Conservation (phyloP, 2,888 invertebrate genomes). For the Ectemnius cavifrons region DNA sequence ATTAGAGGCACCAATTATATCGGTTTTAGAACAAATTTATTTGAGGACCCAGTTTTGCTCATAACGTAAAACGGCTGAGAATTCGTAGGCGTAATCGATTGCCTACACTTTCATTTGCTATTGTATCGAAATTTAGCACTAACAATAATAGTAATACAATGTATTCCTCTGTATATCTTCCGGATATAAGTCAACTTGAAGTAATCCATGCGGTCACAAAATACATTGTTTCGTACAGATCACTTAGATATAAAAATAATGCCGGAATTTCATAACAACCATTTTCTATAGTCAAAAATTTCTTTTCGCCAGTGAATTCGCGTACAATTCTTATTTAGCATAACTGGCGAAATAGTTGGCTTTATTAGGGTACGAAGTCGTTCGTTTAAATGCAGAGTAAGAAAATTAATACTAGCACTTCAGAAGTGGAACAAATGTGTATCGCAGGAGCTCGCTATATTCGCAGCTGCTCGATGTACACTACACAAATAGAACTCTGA, state of each 20-base stretch:
- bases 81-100: constrained; percentile 55
- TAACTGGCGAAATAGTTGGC: constrained; percentile 6
- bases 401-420: constrained; percentile 31
- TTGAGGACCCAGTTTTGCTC: constrained; percentile 58
- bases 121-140: constrained; percentile 58
- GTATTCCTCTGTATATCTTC: constrained; percentile 38
- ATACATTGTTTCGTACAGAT: constrained; percentile 41
- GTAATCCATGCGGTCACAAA: constrained; percentile 37
- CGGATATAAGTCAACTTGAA: constrained; percentile 31
- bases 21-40: constrained; percentile 53
- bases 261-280: constrained; percentile 46
- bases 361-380: constrained; percentile 24
- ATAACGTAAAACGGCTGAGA: constrained; percentile 65
- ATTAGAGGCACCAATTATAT: neutral
- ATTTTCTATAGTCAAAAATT: constrained; percentile 34
- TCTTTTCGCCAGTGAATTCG: neutral
- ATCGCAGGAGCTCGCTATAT: no score
- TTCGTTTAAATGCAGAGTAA: constrained; percentile 19
- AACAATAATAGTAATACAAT: constrained; percentile 52
- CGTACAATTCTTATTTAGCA: constrained; percentile 6
- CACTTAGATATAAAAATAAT: constrained; percentile 62
- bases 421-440: no score
- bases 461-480: no score
- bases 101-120: constrained; percentile 54
- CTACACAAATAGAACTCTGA: no score